phyloP scores from a whole-genome alignment of 2,113 vertebrate species.

The Onychostoma macrolepis region DNA sequence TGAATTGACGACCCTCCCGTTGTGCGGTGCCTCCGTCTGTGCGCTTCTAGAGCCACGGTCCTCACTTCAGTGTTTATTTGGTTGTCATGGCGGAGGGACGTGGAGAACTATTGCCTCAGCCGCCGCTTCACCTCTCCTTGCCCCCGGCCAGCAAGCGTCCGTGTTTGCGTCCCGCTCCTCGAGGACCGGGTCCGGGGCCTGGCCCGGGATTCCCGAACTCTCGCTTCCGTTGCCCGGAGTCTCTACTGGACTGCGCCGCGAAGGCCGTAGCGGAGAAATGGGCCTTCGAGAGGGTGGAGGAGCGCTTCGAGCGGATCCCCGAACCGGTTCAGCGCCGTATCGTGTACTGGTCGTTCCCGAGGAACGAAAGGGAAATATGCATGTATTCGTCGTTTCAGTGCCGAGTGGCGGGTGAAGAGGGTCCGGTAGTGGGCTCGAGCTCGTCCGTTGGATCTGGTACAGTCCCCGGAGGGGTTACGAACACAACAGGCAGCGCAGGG shows the following conservation, averaged over 20 bases:
- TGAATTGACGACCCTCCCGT: conserved; percentile 55
- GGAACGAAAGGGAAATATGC: conserved; percentile 95
- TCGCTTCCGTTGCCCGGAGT: conserved; percentile 86
- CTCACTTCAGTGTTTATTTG: conserved; percentile 81
- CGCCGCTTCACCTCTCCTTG: conserved; percentile 77
- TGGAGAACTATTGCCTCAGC: conserved; percentile 81
- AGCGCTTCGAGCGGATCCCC: conserved; percentile 95
- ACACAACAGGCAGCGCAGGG: conserved; percentile 67
- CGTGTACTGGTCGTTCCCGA: conserved; percentile 95
- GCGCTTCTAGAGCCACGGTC: conserved; percentile 60
- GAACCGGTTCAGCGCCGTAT: conserved; percentile 96
- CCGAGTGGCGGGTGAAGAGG: conserved; percentile 80
- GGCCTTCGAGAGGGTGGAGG: conserved; percentile 95
- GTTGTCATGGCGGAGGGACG: conserved; percentile 97
- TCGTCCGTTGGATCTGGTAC: conserved; percentile 69
- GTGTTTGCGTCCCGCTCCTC: conserved; percentile 82
- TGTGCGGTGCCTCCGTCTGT: conserved; percentile 48
- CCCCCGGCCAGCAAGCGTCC: conserved; percentile 87
- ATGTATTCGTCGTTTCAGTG: conserved; percentile 97
- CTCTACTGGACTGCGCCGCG: conserved; percentile 91
- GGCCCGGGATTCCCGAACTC: conserved; percentile 73
- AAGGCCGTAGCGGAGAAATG: conserved; percentile 95
- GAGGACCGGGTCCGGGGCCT: conserved; percentile 78
- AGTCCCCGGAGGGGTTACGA: conserved; percentile 70
- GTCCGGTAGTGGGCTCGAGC: conserved; percentile 67